phyloP scores from a whole-genome alignment of 2,797 vertebrate species.

The Brachyalestes nurse region DNA sequence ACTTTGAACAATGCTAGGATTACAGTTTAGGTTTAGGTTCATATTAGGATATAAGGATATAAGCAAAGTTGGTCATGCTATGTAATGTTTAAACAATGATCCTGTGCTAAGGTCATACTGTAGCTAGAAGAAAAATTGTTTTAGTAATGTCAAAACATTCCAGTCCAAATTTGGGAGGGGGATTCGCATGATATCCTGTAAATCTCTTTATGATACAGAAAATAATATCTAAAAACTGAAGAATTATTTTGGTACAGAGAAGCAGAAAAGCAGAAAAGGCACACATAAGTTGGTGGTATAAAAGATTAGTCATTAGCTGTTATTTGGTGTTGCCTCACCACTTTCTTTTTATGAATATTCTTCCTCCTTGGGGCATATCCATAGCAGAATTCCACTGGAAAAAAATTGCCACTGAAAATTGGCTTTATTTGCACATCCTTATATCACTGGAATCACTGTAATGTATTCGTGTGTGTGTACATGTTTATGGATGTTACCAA shows the following conservation, averaged over 20 bases:
- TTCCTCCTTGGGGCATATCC: slow-evolving; percentile 8
- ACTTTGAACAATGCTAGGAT: no score
- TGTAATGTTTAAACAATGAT: no score
- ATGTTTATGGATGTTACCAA: background rate
- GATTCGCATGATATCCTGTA: slow-evolving; percentile 68
- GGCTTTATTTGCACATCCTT: no score
- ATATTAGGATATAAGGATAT: no score
- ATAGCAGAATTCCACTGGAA: no score
- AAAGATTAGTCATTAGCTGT: slow-evolving; percentile 59
- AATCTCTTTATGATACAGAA: slow-evolving; percentile 60
- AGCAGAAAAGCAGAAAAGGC: slow-evolving; percentile 46
- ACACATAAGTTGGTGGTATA: slow-evolving; percentile 61
- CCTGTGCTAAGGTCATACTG: no score
- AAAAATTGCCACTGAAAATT: background rate
- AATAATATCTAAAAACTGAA: slow-evolving; percentile 64
- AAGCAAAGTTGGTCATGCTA: no score
- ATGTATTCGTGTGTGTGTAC: no score
- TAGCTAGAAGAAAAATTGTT: background rate
- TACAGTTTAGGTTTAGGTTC: no score
- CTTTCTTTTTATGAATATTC: slow-evolving; percentile 64
- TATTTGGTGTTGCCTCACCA: slow-evolving; percentile 67
- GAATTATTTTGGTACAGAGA: slow-evolving; percentile 60
- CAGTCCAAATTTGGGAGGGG: slow-evolving; percentile 58
- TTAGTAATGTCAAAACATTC: background rate
- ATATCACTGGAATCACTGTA: background rate